Base-by-base conservation (phyloP, 2,113 vertebrate genomes). In the Apteryx owenii region DNA sequence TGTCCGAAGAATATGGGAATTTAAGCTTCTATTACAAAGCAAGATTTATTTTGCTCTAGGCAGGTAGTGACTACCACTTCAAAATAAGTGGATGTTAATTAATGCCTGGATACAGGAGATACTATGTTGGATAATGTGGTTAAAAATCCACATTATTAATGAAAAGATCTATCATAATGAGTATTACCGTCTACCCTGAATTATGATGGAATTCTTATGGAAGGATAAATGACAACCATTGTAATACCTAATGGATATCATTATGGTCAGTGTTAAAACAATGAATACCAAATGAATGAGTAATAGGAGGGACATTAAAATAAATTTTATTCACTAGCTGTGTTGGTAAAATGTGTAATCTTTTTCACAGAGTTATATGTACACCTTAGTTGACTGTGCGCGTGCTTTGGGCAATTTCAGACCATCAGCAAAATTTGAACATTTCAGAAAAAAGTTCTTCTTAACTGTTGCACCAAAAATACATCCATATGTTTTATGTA, bases 221-320 rank as follows among this genome's bases (percentile, higher is more conserved):
- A 85, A 76, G 50, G 29, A 85, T 95, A 81, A 93, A 87, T 95
- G 69, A 77, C 53, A 93, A 93, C 56, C 48, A 83, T 95, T 97
- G 96, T 95, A 73, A 97, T 94, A 95, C 38, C 81, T 96, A 96
- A 96, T 95, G 64, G 70, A 73, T 96, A 81, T 96, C 83, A 93
- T 97, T 97, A 93, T 97, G 95, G 73, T 69, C 95, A 96, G 79
- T 84, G 65, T 94, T 97, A 97, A 95, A 96, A 96, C 12, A 96
- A 62, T 88, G 71, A 97, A 87, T 97, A 87, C 54, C 72, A 93
- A 97, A 86, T 97, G 88, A 96, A 85, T 95, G 72, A 90, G 77
- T 93, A 93, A 90, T 95, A 94, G 82, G 87, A 96, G 12, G 21
- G 68, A 90, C 50, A 93, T 44, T 96, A 89, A 94, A 87, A 78